Evolutionary conservation across 2,888 invertebrate genomes (phyloP), one percentile per base, ranked within the genome.

Genomic region (Apotomis capreana): DNA sequence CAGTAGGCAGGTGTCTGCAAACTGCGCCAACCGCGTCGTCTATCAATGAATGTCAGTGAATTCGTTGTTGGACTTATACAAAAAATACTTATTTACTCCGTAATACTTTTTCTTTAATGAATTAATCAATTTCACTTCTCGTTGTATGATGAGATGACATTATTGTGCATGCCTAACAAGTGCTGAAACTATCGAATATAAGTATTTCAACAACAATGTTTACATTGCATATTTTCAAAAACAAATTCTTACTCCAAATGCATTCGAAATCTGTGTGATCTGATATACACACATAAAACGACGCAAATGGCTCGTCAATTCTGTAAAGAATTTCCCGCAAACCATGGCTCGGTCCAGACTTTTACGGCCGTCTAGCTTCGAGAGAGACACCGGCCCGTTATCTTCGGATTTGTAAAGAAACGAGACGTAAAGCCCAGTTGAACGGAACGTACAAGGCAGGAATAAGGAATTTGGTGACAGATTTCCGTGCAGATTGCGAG

Each of bases 381-480:
- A 51, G 65, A 70, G 60, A 70, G 69, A 70, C 69, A 74, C 70
- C 72, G 79, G 69, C 75, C 80, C 78, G 84, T 83, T 87, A 87
- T 86, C 87, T 85, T 79, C 80, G 84, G 86, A 88, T 89, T 88
- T 87, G 83, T 84, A 82, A 83, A 80, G 79, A 84, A 86, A 86
- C 84, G 84, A 86, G 84, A 87, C 85, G 81, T 83, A 87, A 86
- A 87, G 84, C 87, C 80, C 77, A 79, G 79, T 80, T 81, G 81
- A 84, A 84, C 83, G 84, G 80, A 82, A 82, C 79, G 75, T 68
- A 74, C 75, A 68, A 74, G 70, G 73, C 76, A 73, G 71, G 76
- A 76, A 76, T 78, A 76, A 74, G 71, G 75, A 75, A 76, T 74
- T 76, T 69, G 63, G 74, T 75, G 61, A 74, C 65, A 65, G 64